These are phyloP conservation scores for Andrena dorsata DNA, from an alignment of 2,888 invertebrate species.

Conservation along the genomic window DNA sequence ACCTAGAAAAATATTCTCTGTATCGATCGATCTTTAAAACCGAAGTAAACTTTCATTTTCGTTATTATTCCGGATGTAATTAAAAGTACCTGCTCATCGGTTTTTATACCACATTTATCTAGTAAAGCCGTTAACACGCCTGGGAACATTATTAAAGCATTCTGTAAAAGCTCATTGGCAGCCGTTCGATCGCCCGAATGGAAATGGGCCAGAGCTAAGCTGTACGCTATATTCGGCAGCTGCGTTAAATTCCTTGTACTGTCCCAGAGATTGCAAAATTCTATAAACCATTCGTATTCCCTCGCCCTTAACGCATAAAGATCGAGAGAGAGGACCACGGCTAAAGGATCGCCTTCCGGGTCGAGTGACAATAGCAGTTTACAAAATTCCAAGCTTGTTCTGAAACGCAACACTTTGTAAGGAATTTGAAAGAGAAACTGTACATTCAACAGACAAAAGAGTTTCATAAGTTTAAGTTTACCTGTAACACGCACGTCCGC, in stretches of 20 bases:
- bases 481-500: constrained; percentile 91
- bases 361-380: constrained; percentile 93
- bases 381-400: constrained; percentile 95
- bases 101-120: constrained; percentile 91
- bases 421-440: background rate
- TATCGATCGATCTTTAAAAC: background rate
- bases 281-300: constrained; percentile 90
- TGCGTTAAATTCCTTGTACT: constrained; percentile 89
- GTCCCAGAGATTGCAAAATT: constrained; percentile 88
- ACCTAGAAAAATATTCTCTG: constrained; percentile 70
- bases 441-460: background rate
- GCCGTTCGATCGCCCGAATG: constrained; percentile 85
- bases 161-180: constrained; percentile 90
- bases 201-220: constrained; percentile 91
- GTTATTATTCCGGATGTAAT: background rate
- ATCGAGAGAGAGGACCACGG: constrained; percentile 92
- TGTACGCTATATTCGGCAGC: constrained; percentile 95
- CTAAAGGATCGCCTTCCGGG: constrained; percentile 91
- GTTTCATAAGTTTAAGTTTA: constrained; percentile 57
- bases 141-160: constrained; percentile 93
- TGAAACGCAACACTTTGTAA: constrained; percentile 65
- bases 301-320: constrained; percentile 92
- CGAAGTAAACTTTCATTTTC: background rate
- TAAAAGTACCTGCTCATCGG: constrained; percentile 87
- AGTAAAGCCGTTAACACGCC: constrained; percentile 90